phyloP scores from a whole-genome alignment of 2,888 invertebrate genomes.

The Nemotelus nigrinus region DNA sequence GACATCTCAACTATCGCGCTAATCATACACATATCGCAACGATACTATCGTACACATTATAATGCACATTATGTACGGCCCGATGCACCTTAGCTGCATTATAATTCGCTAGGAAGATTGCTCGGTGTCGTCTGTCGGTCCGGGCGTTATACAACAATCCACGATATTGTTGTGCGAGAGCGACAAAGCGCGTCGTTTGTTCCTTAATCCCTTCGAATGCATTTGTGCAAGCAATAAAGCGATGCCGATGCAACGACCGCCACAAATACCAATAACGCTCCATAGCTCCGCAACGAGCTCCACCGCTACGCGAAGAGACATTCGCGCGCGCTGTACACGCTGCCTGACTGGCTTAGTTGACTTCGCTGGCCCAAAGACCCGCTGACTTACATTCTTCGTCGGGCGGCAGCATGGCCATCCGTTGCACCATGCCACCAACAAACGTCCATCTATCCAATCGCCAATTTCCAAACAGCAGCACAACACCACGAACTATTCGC shows the following conservation, averaged over 20 bases:
- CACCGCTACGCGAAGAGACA: neutral
- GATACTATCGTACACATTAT: neutral
- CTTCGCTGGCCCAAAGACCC: constrained; percentile 55
- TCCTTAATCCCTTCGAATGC: neutral
- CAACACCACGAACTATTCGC: no score
- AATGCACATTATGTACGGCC: constrained; percentile 28
- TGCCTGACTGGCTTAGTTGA: no score
- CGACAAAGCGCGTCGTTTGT: no score
- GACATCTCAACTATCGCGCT: constrained; percentile 23
- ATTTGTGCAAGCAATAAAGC: constrained; percentile 17
- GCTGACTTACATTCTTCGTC: constrained; percentile 55
- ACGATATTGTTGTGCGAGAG: no score
- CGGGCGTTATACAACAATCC: neutral
- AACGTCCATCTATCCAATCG: constrained; percentile 46
- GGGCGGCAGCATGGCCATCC: constrained; percentile 32
- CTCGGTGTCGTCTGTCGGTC: constrained; percentile 6
- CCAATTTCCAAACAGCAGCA: neutral
- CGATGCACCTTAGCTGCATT: constrained; percentile 39
- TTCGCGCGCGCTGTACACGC: neutral
- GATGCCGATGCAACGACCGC: constrained; percentile 8
- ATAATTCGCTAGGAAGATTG: constrained; percentile 19
- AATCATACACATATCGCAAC: neutral
- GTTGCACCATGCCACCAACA: constrained; percentile 38
- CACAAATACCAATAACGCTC: neutral
- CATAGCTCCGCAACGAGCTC: neutral